Evolutionary conservation across 1,140 invertebrate genomes (phyloP), one percentile per base, ranked within the genome.

Genomic region (Hestina assimilis): DNA sequence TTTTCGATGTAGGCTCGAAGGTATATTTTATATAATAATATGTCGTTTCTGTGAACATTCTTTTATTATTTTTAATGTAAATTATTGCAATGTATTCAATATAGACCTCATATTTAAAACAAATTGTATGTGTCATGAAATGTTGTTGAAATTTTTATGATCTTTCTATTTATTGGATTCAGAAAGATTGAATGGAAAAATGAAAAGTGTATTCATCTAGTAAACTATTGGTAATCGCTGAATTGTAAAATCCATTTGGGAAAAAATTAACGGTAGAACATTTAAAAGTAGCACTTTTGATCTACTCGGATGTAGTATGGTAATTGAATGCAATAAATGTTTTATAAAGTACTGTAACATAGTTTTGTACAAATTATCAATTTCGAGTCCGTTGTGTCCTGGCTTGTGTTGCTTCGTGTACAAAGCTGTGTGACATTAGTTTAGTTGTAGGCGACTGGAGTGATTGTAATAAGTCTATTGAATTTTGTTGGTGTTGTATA

Each of bases 401-500:
- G 54, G 42, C 17, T 20, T 21, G 45, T 15, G 31, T 26, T 35
- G 31, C 31, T 33, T 31, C 26, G 17, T 69, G 69, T 73, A 71
- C 67, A 69, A 66, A 65, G 52, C 72, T 69, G 28, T 72, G 66
- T 59, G 52, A 65, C 72, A 69, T 57, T 35, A 33, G 54, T 58
- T 63, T 75, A 73, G 67, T 52, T 65, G 75, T 87, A 83, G 80
- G 81, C 66, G 77, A 83, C 78, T 84, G 76, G 82, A 83, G 76
- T 83, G 82, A 81, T 83, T 83, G 75, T 82, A 76, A 79, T 81
- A 78, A 82, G 77, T 81, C 66, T 82, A 85, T 74, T 82, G 63
- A 84, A 80, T 75, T n/a, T 80, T 79, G 83, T 86, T 80, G 79
- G 84, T 86, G 83, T 86, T 88, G 82, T 86, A 86, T 80, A 86